Evolutionary conservation across 2,797 vertebrate species (phyloP).

Genomic region (Brachyalestes nurse): DNA sequence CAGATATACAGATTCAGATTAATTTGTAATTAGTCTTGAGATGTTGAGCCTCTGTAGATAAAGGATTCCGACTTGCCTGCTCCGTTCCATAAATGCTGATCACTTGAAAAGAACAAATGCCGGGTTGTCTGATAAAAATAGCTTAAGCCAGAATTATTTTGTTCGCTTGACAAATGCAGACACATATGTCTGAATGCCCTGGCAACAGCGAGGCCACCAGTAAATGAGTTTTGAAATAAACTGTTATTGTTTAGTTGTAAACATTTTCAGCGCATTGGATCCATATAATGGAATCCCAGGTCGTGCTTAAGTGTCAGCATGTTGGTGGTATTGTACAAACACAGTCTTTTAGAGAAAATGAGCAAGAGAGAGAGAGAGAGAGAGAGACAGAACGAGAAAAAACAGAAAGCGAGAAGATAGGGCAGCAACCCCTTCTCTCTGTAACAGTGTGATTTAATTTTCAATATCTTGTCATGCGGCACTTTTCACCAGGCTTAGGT

Average conservation of each 20-base stretch:
- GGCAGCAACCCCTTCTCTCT: slow-evolving; percentile 45
- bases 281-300: slow-evolving; percentile 61
- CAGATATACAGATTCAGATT: slow-evolving; percentile 86
- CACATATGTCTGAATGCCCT: slow-evolving; percentile 79
- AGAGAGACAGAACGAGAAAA: slow-evolving; percentile 19
- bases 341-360: slow-evolving; percentile 51
- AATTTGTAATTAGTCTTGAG: slow-evolving; percentile 89
- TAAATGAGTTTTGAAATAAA: slow-evolving; percentile 82
- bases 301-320: slow-evolving; percentile 59
- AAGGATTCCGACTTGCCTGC: slow-evolving; percentile 81
- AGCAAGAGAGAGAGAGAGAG: slow-evolving; percentile 15
- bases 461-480: slow-evolving; percentile 64
- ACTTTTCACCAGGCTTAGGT: slow-evolving; percentile 63
- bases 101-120: slow-evolving; percentile 79
- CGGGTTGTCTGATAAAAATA: slow-evolving; percentile 76
- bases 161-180: slow-evolving; percentile 79
- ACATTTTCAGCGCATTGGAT: slow-evolving; percentile 67
- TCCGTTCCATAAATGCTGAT: slow-evolving; percentile 80
- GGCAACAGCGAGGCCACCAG: slow-evolving; percentile 72
- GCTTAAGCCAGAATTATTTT: slow-evolving; percentile 83
- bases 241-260: slow-evolving; percentile 79
- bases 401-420: slow-evolving; percentile 38
- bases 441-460: slow-evolving; percentile 67
- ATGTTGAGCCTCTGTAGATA: slow-evolving; percentile 86
- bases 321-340: slow-evolving; percentile 57